Conservation (phyloP, 2,888 invertebrate species). For the Nephrotoma appendiculata region DNA sequence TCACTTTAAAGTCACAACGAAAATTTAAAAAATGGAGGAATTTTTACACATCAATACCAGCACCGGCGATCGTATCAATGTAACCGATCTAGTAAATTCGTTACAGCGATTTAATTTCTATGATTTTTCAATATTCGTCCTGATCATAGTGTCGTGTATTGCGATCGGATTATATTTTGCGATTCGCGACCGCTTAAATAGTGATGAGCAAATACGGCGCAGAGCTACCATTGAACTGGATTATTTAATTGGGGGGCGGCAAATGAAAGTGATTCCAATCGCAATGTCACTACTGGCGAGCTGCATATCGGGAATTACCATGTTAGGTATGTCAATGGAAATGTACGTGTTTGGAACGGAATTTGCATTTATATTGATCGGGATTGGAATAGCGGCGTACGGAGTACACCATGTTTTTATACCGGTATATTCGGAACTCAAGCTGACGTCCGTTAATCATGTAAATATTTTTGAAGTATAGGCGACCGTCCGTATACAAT, state of each 20-base stretch:
- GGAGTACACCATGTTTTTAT: neutral
- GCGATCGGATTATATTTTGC: neutral
- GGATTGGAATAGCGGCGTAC: neutral
- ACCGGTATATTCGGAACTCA: neutral
- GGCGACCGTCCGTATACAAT: too few species aligned
- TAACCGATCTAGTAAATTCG: neutral
- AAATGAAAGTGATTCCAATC: neutral
- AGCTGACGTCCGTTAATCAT: neutral
- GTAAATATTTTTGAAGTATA: neutral
- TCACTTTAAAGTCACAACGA: neutral
- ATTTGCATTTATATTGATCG: neutral
- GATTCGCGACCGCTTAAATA: neutral
- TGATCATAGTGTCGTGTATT: neutral
- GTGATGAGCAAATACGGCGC: neutral
- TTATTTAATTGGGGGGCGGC: slow-evolving; percentile 1
- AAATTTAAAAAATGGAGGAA: neutral
- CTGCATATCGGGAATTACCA: neutral
- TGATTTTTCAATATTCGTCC: neutral
- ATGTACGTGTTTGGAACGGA: neutral
- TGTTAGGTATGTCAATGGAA: neutral
- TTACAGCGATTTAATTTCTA: neutral
- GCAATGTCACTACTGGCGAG: neutral
- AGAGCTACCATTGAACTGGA: neutral
- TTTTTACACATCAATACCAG: neutral
- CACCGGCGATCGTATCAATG: neutral